Conservation (phyloP, 2,888 invertebrate genomes). For the Tipula lateralis region DNA sequence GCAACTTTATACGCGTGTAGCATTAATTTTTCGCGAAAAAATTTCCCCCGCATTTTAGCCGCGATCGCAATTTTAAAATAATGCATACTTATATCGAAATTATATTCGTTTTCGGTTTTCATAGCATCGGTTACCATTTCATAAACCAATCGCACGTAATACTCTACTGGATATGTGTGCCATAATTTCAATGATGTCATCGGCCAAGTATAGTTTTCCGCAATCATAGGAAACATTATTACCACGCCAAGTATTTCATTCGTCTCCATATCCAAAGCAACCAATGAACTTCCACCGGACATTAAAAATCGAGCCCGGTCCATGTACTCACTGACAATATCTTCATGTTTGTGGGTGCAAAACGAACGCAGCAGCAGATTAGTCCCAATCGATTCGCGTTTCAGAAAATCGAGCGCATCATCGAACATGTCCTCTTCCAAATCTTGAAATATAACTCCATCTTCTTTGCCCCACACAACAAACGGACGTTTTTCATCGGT, state of each 20-base stretch:
- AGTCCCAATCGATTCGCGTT: neutral
- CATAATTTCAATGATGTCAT: neutral
- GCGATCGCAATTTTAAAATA: neutral
- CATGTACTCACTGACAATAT: neutral
- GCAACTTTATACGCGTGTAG: slow-evolving; percentile 12
- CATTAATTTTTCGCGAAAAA: slow-evolving; percentile 25
- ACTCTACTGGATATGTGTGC: neutral
- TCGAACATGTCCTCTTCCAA: neutral
- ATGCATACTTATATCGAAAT: neutral
- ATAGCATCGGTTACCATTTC: neutral
- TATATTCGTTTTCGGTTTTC: neutral
- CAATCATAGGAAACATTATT: slow-evolving; percentile 7
- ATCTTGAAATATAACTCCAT: slow-evolving; percentile 28
- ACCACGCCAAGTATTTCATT: slow-evolving; percentile 26
- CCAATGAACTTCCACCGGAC: neutral
- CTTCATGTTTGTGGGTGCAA: neutral
- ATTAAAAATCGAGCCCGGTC: neutral
- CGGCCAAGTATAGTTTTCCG: neutral
- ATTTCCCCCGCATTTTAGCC: neutral
- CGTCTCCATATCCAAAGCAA: slow-evolving; percentile 21
- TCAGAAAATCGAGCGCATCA: slow-evolving; percentile 26
- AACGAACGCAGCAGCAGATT: neutral
- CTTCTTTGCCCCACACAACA: slow-evolving; percentile 25
- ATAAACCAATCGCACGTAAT: neutral
- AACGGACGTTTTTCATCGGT: slow-evolving; percentile 21